Evolutionary conservation across 2,113 vertebrate genomes (phyloP).

Genomic region (Jaculus jaculus): DNA sequence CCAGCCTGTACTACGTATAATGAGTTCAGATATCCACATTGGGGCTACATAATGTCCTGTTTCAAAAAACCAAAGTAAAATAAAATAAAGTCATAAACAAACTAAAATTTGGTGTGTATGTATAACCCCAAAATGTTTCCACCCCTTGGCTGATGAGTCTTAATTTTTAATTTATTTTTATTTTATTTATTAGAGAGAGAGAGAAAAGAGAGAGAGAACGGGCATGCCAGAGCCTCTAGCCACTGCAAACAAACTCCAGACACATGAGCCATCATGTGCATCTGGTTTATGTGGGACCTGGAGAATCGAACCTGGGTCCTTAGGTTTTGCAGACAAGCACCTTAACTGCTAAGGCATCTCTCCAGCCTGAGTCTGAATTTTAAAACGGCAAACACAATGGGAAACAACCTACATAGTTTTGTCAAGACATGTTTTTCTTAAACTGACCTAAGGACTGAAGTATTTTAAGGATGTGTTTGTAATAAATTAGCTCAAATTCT

Average conservation of each 20-base stretch:
- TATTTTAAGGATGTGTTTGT: conserved; percentile 34
- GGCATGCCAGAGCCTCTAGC: too few species aligned
- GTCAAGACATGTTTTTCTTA: conserved; percentile 68
- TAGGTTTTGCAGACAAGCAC: too few species aligned
- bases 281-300: too few species aligned
- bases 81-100: background rate
- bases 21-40: background rate
- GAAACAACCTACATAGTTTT: conserved; percentile 68
- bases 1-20: background rate
- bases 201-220: too few species aligned
- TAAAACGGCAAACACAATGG: conserved; percentile 14
- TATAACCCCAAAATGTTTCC: background rate
- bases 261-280: too few species aligned
- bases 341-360: too few species aligned
- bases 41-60: background rate
- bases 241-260: too few species aligned
- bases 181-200: too few species aligned
- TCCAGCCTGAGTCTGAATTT: conserved; percentile 2
- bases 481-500: conserved; percentile 43
- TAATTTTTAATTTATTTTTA: too few species aligned
- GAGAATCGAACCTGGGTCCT: too few species aligned
- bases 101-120: background rate
- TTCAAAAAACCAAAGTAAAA: background rate
- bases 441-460: conserved; percentile 41
- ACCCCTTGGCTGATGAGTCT: background rate